phyloP scores from a whole-genome alignment of 2,113 vertebrate genomes.

The Pardalotus punctatus region DNA sequence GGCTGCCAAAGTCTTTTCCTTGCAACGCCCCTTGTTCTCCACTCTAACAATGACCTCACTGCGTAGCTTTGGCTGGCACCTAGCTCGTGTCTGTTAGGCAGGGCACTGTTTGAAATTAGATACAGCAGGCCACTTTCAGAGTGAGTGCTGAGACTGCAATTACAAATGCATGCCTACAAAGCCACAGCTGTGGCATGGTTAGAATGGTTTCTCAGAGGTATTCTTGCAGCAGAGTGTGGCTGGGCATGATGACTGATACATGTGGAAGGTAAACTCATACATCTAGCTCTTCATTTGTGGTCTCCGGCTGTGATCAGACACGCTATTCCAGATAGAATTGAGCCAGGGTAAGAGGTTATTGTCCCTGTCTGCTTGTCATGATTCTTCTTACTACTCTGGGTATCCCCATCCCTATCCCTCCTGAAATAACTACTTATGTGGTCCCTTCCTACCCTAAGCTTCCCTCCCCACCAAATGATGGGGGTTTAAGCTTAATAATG shows the following conservation, averaged over 20 bases:
- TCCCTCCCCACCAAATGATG: not conserved
- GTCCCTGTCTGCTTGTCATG: not conserved
- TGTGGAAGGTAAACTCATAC: not conserved
- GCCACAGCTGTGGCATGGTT: not conserved
- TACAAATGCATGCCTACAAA: not conserved
- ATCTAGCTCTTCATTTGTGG: not conserved
- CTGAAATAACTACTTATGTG: not conserved
- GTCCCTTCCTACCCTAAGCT: not conserved
- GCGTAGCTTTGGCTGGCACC: not conserved
- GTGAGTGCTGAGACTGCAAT: conserved; percentile 13
- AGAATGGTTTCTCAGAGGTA: not conserved
- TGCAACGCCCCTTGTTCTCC: not conserved
- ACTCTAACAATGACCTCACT: not conserved
- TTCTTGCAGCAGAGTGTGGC: not conserved
- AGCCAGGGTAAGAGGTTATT: not conserved
- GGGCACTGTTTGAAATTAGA: not conserved
- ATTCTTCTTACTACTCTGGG: not conserved
- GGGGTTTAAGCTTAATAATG: not conserved
- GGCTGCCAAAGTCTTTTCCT: not conserved
- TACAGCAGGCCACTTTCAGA: not conserved
- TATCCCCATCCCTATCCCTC: not conserved
- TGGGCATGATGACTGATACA: not conserved
- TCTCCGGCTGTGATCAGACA: not conserved
- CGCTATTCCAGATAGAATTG: not conserved
- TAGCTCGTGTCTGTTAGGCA: not conserved